Base-by-base conservation (phyloP, 2,888 invertebrate genomes). In the Chymomyza procnemis region DNA sequence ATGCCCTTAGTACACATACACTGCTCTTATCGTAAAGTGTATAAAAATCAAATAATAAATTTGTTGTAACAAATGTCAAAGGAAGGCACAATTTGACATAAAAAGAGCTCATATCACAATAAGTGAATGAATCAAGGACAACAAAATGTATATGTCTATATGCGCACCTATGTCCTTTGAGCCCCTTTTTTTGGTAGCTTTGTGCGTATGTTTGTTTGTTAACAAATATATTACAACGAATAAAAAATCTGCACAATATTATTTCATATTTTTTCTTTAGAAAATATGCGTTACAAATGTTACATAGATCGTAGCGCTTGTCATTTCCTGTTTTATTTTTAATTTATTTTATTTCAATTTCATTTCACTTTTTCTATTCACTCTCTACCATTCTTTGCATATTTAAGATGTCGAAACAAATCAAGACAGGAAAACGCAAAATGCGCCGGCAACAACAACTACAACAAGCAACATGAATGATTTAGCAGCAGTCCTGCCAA, bases 391-490 rank as follows among this genome's bases (percentile, higher is more conserved):
- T 81, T 79, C 79, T 71, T 80, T 81, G 76, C 74, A 77, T 84
- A 68, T 87, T 82, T 84, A 77, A 88, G 89, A 87, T 85, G 85
- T 84, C 87, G 88, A 77, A 78, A 77, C 87, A 85, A 88, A 87
- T 88, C 87, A 81, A 71, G 80, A 57, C 76, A 71, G 76, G 76
- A 78, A 74, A 76, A 69, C 72, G 73, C 69, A 71, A 69, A 72
- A 67, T 71, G 55, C 55, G 18, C 55, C 30, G 41, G 21, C 34
- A 19, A 48, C 12, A 14, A n/a, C 48, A 12, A 22, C 56, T 8
- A n/a, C 34, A 12, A 48, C 66, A 75, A 69, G 67, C 66, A 71
- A 69, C 75, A 75, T 76, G 72, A 79, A 73, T 78, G 76, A 75
- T 75, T 71, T 70, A 62, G 74, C 46, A 63, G 59, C 50, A 18